Percentiles rank a stretch among this genome's conserved stretches.
Conservation (phyloP, 2,113 vertebrate species). For the Chaetorhynchus papuensis region DNA sequence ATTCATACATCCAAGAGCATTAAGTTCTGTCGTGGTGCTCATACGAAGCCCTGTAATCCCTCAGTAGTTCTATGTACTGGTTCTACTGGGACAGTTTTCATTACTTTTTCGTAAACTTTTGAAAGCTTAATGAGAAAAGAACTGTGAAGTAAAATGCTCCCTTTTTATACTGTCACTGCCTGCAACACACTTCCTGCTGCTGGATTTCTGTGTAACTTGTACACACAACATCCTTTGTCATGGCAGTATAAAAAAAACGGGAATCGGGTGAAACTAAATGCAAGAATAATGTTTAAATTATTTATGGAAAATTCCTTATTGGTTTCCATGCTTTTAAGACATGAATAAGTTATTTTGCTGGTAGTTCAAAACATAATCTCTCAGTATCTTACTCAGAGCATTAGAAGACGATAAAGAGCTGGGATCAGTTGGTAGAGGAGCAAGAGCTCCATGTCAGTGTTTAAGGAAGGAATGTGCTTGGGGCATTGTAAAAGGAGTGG, state of each 20-base stretch:
- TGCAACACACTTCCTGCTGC: background rate
- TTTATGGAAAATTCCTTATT: background rate
- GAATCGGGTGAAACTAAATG: background rate
- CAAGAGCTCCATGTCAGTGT: background rate
- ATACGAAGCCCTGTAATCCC: background rate
- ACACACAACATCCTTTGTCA: background rate
- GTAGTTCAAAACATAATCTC: background rate
- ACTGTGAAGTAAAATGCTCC: background rate
- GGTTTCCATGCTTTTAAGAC: background rate
- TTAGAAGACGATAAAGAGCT: background rate
- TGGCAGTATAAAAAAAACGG: background rate
- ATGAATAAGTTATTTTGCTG: background rate
- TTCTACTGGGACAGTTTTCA: background rate
- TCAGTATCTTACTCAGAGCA: background rate
- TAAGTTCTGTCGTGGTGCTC: background rate
- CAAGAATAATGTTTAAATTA: background rate
- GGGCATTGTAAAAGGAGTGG: background rate
- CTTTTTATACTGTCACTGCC: background rate
- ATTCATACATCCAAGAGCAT: background rate
- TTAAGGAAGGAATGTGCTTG: background rate
- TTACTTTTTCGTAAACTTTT: background rate
- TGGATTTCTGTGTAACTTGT: background rate
- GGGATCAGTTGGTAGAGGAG: background rate
- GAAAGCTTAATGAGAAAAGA: background rate
- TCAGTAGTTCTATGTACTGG: background rate